Evolutionary conservation across 1,140 invertebrate species (phyloP), one percentile per base, ranked within the genome.

Genomic region (Phthorimaea operculella): DNA sequence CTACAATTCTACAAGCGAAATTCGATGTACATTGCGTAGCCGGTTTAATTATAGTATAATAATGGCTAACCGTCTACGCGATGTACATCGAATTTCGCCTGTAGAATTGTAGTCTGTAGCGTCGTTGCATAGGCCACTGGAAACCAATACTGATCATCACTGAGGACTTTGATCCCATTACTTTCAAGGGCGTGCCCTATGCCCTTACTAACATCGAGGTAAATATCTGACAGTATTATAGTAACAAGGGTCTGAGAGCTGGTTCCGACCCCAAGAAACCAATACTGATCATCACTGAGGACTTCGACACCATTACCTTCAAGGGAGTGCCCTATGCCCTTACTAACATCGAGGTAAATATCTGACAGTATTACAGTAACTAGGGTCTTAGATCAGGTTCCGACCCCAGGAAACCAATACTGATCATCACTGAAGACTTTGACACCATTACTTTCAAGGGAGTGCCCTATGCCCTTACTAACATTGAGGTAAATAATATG

Each of bases 231-330:
- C 11, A 34, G n/a, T n/a, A n/a, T n/a, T n/a, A 42, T n/a, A n/a
- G n/a, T n/a, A n/a, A n/a, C 0, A 90, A 92, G 68, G 95, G 95
- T 0, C 85, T 98, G 21, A 89, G 94, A 47, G 92, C 94, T 0
- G 95, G 95, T 12, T 88, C 87, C 34, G 92, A 96, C 86, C 90
- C 92, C 0, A 89, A 92, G 49, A 90, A 90, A 59, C 92, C 93
- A 0, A 87, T 91, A 12, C 87, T 98, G 33, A 85, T 89, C 50
- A 88, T 98, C 28, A 88, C 92, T 63, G 88, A 89, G 57, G 91
- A 91, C 54, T 94, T 95, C 78, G 89, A 91, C 68, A 84, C 88
- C 56, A 79, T 91, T 51, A 86, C 87, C 59, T 90, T 86, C 70
- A 82, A 87, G 59, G 90, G 90, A 51, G 90, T 91, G 51, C 89